Evolutionary conservation across 2,113 vertebrate genomes (phyloP), one percentile per base, ranked within the genome.

Genomic region (Acrocephalus arundinaceus): DNA sequence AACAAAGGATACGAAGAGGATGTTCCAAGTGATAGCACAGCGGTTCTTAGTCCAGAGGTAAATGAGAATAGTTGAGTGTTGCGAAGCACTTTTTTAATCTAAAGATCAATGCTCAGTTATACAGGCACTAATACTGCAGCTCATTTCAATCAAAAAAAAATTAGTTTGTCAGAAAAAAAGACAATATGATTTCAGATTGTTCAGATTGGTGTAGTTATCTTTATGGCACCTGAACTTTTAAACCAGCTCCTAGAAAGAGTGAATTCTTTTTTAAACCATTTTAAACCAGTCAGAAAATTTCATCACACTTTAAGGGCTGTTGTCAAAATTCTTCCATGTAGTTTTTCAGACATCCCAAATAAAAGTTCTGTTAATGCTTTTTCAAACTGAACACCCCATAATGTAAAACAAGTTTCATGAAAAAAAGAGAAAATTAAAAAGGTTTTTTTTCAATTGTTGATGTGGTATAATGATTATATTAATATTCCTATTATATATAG

Each of bases 1-100:
- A 99, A 99, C 96, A 99, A 99, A 97, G 99, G 98, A 85, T 99
- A 98, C 0, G 99, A 99, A 96, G 99, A 99, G 95, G 99, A 99
- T 28, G 98, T 99, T 20, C 99, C 99, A 2, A 99, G 99, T 33
- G 99, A 99, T 95, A 99, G 99, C 93, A 99, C 99, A 0, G 99
- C 99, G 1, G 98, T 99, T 70, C 98, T 99, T 90, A 99, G 99
- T 94, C 99, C 99, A 4, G 99, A 99, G 98, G 99, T 99, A 98
- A 98, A 96, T 83, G 37, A 65, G 78, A 90, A 35, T 8, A 30
- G 7, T 18, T 62, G n/a, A 39, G 10, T 45, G 14, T 51, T 66
- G 41, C 70, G 49, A 79, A 70, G 46, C 3, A 1, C 76, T 27
- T 39, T 25, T 43, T 45, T 3, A 13, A 45, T 30, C 33, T 73